These are phyloP conservation scores for Bubalus kerabau DNA, from an alignment of 2,113 vertebrate genomes.

Conservation along the genomic window DNA sequence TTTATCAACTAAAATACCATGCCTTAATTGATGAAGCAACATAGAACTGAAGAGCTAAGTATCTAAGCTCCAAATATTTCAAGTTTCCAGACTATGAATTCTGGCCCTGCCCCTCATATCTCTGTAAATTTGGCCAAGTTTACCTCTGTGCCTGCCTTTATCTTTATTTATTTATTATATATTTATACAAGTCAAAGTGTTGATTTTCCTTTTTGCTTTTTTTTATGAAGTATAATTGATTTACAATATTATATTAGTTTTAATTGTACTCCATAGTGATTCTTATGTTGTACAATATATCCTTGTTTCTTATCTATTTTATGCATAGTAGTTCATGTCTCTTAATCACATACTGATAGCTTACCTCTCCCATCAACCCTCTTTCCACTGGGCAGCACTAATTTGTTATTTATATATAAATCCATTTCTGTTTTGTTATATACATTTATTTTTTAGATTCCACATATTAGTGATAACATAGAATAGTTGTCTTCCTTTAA, in stretches of 20 bases:
- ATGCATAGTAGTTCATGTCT: not conserved
- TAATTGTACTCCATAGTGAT: not conserved
- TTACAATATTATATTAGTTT: not conserved
- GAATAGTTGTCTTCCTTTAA: not conserved
- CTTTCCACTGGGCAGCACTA: not conserved
- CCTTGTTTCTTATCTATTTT: not conserved
- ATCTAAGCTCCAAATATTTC: not conserved
- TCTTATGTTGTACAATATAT: not conserved
- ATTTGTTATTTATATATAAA: not conserved
- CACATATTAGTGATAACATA: not conserved
- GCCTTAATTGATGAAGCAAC: conserved; percentile 21
- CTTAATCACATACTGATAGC: not conserved
- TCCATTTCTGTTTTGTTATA: not conserved
- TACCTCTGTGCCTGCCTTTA: not conserved
- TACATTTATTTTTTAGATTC: not conserved
- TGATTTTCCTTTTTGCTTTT: not conserved
- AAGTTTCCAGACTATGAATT: not conserved
- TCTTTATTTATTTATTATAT: not conserved
- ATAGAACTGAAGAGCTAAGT: not conserved
- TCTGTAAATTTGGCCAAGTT: not conserved
- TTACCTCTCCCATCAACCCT: not conserved
- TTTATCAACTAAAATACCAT: conserved; percentile 39
- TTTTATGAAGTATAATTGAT: not conserved
- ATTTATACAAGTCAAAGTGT: not conserved
- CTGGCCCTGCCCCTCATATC: not conserved